Conservation (phyloP, 2,113 vertebrate genomes). For the Campylomormyrus tamandua region DNA sequence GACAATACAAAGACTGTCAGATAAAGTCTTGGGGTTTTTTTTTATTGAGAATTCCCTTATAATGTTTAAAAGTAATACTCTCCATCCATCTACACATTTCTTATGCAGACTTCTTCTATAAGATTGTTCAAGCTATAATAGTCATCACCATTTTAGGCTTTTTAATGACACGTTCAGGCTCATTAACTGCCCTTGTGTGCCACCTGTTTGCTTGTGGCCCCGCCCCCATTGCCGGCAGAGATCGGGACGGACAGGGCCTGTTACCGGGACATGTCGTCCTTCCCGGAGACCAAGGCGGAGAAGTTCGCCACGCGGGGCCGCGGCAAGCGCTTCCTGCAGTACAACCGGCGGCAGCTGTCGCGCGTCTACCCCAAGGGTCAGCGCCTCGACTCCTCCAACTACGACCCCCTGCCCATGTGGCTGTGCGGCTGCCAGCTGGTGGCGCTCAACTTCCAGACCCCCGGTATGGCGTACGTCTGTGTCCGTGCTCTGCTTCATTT, state of each 20-base stretch:
- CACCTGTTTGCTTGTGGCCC: not conserved
- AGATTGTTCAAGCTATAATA: not conserved
- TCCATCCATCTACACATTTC: not conserved
- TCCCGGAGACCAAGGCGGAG: slow-evolving; percentile 67
- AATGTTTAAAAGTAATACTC: not conserved
- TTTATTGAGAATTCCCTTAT: not conserved
- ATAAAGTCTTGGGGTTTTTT: too few relatives aligned
- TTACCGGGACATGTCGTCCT: slow-evolving; percentile 66
- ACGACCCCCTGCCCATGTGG: slow-evolving; percentile 73
- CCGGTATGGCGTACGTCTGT: slow-evolving; percentile 46
- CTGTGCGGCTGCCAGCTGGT: slow-evolving; percentile 70
- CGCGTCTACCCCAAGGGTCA: slow-evolving; percentile 70
- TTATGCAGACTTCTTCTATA: not conserved
- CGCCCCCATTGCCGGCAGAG: slow-evolving; percentile 37
- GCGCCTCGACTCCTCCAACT: slow-evolving; percentile 73
- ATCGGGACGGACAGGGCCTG: slow-evolving; percentile 61
- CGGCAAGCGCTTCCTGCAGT: slow-evolving; percentile 62
- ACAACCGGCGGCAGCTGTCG: slow-evolving; percentile 70
- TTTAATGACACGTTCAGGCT: not conserved
- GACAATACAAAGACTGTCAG: too few relatives aligned
- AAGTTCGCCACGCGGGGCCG: slow-evolving; percentile 58
- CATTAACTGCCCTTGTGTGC: not conserved
- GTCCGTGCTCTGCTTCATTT: not conserved
- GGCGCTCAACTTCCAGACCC: slow-evolving; percentile 71
- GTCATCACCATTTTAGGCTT: not conserved